Evolutionary conservation across 2,113 vertebrate genomes (phyloP).

Genomic region (Amblyornis subalaris): DNA sequence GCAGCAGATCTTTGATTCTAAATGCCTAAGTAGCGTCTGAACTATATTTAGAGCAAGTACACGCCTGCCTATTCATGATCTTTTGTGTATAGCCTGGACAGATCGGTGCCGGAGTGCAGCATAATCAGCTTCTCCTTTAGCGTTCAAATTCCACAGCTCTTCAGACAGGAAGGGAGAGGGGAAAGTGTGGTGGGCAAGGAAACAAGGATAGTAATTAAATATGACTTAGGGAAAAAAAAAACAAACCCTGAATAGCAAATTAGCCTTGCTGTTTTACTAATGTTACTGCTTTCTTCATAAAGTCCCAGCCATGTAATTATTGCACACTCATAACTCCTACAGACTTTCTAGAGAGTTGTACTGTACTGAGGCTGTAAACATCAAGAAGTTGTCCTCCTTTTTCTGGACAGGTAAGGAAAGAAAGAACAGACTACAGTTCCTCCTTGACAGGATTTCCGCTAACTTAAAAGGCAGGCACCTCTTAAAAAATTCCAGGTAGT

Average conservation of each 20-base stretch:
- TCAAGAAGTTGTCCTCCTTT: not conserved
- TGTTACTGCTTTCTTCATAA: not conserved
- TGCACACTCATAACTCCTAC: constrained; percentile 11
- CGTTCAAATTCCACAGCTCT: constrained; percentile 44
- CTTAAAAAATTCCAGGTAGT: not conserved
- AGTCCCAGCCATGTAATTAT: constrained; percentile 13
- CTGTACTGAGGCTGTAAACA: not conserved
- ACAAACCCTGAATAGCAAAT: constrained; percentile 23
- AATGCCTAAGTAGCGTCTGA: constrained; percentile 54
- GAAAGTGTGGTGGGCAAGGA: not conserved
- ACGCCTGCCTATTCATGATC: constrained; percentile 64
- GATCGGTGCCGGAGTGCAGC: constrained; percentile 21
- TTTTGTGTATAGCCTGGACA: constrained; percentile 53
- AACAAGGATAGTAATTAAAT: constrained; percentile 54
- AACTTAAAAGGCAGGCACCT: not conserved
- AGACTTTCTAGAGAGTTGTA: constrained; percentile 1
- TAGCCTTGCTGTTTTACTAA: constrained; percentile 38
- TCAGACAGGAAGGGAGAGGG: not conserved
- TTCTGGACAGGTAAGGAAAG: not conserved
- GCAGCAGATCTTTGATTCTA: constrained; percentile 64
- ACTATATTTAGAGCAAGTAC: constrained; percentile 69
- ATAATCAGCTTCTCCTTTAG: constrained; percentile 41
- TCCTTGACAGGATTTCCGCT: not conserved
- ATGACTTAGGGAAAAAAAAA: constrained; percentile 31
- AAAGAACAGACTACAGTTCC: not conserved